Percentiles rank a stretch among this genome's conserved stretches.
Evolutionary conservation across 2,113 vertebrate species (phyloP).

Genomic region (Clarias magur): DNA sequence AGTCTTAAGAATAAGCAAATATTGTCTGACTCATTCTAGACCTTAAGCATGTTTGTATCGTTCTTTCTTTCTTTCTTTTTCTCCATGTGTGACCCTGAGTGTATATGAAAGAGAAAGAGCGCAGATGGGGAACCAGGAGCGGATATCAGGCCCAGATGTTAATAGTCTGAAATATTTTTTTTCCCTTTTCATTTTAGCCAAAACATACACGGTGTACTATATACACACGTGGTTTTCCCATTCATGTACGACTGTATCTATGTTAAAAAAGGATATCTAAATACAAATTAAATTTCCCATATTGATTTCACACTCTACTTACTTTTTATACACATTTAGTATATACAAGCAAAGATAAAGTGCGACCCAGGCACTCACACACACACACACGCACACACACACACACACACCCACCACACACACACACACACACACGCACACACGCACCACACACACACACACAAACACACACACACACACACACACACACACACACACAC

Average conservation of each 20-base stretch:
- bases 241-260: neutral
- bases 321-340: constrained; percentile 4
- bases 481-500: neutral
- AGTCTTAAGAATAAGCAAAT: constrained; percentile 39
- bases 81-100: neutral
- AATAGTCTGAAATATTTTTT: constrained; percentile 48
- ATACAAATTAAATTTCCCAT: constrained; percentile 44
- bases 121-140: constrained; percentile 50
- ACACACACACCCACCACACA: neutral
- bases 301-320: constrained; percentile 44
- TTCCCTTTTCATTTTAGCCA: constrained; percentile 15
- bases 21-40: constrained; percentile 60
- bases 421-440: neutral
- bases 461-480: neutral
- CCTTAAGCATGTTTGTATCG: neutral
- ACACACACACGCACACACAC: neutral
- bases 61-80: neutral
- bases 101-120: neutral
- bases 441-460: neutral
- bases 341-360: neutral
- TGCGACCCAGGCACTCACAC: too few species aligned
- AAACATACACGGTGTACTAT: neutral
- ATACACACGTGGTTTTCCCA: constrained; percentile 1
- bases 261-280: constrained; percentile 17
- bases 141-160: constrained; percentile 77